A percentile compares a stretch with the other conserved stretches of the same genome.
phyloP scores from a whole-genome alignment of 2,113 vertebrate genomes.

The Limanda limanda region DNA sequence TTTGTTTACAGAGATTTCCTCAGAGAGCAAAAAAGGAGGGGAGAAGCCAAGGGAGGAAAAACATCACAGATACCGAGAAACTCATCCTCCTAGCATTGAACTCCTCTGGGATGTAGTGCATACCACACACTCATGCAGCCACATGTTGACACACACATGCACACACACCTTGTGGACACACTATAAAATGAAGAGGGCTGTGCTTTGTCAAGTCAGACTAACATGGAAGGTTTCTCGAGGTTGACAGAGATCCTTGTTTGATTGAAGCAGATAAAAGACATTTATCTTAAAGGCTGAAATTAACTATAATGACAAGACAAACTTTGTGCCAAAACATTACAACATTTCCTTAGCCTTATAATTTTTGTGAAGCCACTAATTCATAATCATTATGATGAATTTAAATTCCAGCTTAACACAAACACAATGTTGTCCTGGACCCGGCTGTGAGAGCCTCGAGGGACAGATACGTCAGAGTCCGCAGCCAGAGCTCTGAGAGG shows the following conservation, averaged over 20 bases:
- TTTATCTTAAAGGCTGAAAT: background rate
- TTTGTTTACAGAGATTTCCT: slow-evolving; percentile 64
- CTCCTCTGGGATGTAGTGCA: slow-evolving; percentile 40
- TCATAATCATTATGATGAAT: too few relatives aligned
- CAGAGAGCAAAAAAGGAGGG: slow-evolving; percentile 14
- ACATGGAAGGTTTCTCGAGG: background rate
- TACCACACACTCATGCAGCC: slow-evolving; percentile 43
- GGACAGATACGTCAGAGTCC: too few relatives aligned
- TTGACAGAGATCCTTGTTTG: too few relatives aligned
- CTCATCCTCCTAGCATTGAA: slow-evolving; percentile 17
- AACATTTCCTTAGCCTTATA: too few relatives aligned
- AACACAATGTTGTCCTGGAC: too few relatives aligned
- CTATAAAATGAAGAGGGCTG: background rate
- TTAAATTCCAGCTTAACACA: too few relatives aligned
- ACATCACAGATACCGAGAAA: slow-evolving; percentile 49
- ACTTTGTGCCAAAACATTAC: too few relatives aligned
- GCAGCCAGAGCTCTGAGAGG: too few relatives aligned
- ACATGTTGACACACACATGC: slow-evolving; percentile 20
- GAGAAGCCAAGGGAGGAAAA: background rate
- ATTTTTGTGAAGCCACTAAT: too few relatives aligned
- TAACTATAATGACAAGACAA: too few relatives aligned
- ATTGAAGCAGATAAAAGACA: background rate
- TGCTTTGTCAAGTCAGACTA: background rate
- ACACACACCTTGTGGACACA: background rate
- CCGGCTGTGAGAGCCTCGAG: too few relatives aligned